Evolutionary conservation across 2,888 invertebrate genomes (phyloP), one percentile per base, ranked within the genome.

Genomic region (Brenthis ino): DNA sequence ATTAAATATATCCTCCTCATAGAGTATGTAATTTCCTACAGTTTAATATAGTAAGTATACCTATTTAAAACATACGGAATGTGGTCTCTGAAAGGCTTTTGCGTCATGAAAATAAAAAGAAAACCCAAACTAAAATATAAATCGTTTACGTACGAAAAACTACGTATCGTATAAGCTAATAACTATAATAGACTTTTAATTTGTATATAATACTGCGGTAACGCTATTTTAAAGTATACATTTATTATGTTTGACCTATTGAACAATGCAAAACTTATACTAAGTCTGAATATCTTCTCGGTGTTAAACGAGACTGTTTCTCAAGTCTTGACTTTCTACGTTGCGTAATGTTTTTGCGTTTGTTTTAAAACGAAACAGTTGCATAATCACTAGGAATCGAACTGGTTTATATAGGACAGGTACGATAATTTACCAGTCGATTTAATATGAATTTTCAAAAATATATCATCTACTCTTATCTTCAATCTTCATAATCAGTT

Each of bases 321-420:
- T 60, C 60, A 50, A 60, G 60, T 60, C 50, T 73, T 67, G 80
- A 82, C 86, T 87, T 85, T 86, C 85, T 83, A 83, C 75, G 72
- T 87, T 86, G 78, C 79, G 78, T 77, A 87, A 87, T 79, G 74
- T 76, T 81, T 84, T 82, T 75, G 78, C 79, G 78, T 80, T 83
- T 82, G 83, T 81, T 85, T 84, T 83, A 80, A 80, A 79, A 79
- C 74, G 76, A 75, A 80, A 77, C 76, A 67, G 80, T 82, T 80
- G 82, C 82, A 82, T 81, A 86, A 84, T 77, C 77, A 76, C 74
- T 47, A 57, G 58, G 67, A 75, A 74, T 64, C 67, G 71, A 67
- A 71, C 66, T 68, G 74, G 74, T 73, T 76, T 76, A 73, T 68
- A 74, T 75, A 74, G 70, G 70, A 70, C 68, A 61, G 54, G 64